Evolutionary conservation across 2,797 vertebrate genomes (phyloP), one percentile per base, ranked within the genome.

Genomic region (Epinephelus coioides): DNA sequence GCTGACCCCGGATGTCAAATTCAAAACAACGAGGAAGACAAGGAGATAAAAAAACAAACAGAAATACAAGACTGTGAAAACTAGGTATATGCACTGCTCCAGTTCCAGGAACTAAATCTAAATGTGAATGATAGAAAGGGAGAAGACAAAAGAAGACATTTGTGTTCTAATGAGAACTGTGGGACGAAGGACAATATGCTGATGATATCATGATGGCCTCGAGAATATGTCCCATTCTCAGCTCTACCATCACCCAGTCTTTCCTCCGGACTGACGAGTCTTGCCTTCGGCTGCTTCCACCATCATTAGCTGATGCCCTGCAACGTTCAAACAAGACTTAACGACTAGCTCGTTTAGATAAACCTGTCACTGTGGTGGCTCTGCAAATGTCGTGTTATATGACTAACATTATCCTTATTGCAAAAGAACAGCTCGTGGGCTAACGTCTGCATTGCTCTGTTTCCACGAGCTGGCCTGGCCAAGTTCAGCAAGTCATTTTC

Each of bases 301-400:
- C 82, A 85, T 94, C 86, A 92, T 94, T 92, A 93, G 74, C 63
- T 40, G 61, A 81, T 78, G 77, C 72, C 74, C 60, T 79, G 34
- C 61, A 63, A 79, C 80, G 34, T 86, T 86, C 78, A 86, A 79
- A 69, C 63, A 76, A 70, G 73, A 70, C 57, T 54, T 87, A 88
- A 87, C 50, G 67, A 74, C 73, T n/a, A 68, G 78, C 73, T 79
- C 86, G 75, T 88, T 87, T 83, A 83, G 81, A 76, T 75, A 65
- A 85, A 87, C 86, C 83, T 90, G 90, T 81, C 88, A 86, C 56
- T 80, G 62, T 72, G 66, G 59, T 73, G 80, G 74, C 81, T 83
- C 82, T 74, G 75, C 71, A 88, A 74, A 79, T 80, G 72, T 75
- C 34, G 6, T 70, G 13, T 79, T 85, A 69, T 78, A 86, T 87